Percentiles rank a stretch among this genome's conserved stretches.
These are phyloP conservation scores for Phycodurus eques DNA, from an alignment of 2,113 vertebrate genomes.

Conservation along the genomic window DNA sequence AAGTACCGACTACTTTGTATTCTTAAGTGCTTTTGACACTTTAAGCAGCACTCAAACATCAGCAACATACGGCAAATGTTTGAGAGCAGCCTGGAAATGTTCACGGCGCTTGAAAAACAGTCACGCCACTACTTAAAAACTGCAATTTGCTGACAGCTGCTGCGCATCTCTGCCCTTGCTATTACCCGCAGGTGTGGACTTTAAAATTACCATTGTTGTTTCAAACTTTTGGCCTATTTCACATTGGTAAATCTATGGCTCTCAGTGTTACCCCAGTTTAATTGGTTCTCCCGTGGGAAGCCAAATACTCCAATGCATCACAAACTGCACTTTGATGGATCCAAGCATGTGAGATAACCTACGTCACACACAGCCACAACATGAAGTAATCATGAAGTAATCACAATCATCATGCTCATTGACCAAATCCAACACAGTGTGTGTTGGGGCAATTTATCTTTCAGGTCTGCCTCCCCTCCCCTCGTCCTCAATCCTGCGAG, in stretches of 20 bases:
- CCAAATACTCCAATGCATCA: constrained; percentile 23
- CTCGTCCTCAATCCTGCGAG: constrained; percentile 4
- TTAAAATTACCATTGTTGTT: constrained; percentile 5
- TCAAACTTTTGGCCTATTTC: constrained; percentile 18
- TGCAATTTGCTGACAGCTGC: constrained; percentile 5
- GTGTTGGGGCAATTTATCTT: constrained; percentile 1
- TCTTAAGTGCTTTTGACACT: constrained; percentile 27
- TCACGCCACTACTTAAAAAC: constrained; percentile 14
- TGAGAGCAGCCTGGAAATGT: constrained; percentile 1
- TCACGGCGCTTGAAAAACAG: constrained; percentile 9
- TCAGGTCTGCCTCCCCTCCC: not conserved
- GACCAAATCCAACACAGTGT: not conserved
- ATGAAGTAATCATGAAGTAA: not conserved
- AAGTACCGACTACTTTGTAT: constrained; percentile 4
- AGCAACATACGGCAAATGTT: constrained; percentile 14
- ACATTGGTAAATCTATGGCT: constrained; percentile 38
- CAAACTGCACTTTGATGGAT: constrained; percentile 23
- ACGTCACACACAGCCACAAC: constrained; percentile 27
- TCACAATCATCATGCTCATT: constrained; percentile 5
- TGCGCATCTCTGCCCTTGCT: not conserved
- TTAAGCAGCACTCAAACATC: constrained; percentile 20
- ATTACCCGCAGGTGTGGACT: not conserved
- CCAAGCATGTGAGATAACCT: constrained; percentile 25
- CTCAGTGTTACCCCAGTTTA: constrained; percentile 25
- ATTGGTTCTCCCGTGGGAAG: constrained; percentile 42